Evolutionary conservation across 64 coral and sea anemone genomes (phyloP), one percentile per base, ranked within the genome.

Genomic region (Anthopleura sola): DNA sequence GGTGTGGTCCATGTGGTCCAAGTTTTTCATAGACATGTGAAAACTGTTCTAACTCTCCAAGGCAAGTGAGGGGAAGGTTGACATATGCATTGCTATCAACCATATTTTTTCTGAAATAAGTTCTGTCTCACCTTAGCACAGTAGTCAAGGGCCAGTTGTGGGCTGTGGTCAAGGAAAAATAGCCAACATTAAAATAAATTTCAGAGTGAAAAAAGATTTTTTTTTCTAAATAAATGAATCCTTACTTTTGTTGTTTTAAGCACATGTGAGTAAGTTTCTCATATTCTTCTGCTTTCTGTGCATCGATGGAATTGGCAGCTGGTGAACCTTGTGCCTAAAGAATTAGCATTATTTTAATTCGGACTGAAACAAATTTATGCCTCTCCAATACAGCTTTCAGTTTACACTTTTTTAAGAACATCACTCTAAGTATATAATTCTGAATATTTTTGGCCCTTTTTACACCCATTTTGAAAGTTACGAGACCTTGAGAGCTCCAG

Each of bases 191-290:
- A 3, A n/a, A 10, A 62, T 18, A 56, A 18, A 56, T 56, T 56
- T 56, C 16, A 56, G 55, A 56, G 24, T 62, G n/a, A 53, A 53
- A 62, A 62, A 62, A 11, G 6, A n/a, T 62, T n/a, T 24, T 16
- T 6, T 28, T 36, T 62, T 60, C 16, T 16, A 32, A 28, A 75
- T 6, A 85, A 85, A n/a, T n/a, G n/a, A n/a, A 24, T 75, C 48
- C 93, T 92, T 92, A 99, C 97, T 99, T 94, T 74, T 95, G 94
- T 81, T 99, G 92, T 53, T 99, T 99, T 37, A 95, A 90, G 56
- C 97, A 99, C 93, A 99, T 92, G 53, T 99, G 92, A 8, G 97
- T 90, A 53, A 99, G 87, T 37, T 95, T 99, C 74, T 99, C 97
- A 69, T 94, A 99, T 60, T 99, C 97, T 74, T 99, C 90, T 21